Evolutionary conservation across 2,888 invertebrate genomes (phyloP).

Genomic region (Drosophila hamatofila): DNA sequence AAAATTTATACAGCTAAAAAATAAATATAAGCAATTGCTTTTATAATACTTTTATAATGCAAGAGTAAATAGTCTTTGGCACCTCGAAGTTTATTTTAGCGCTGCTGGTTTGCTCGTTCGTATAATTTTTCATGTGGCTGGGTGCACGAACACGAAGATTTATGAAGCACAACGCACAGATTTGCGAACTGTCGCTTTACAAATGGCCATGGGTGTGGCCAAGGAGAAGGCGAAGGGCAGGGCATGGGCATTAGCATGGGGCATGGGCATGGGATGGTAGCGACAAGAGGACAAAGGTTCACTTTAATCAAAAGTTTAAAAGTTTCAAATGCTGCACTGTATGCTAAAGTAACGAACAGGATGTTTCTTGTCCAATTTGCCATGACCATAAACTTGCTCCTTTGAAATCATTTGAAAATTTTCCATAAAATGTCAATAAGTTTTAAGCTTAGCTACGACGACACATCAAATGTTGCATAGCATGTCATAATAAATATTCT

Average conservation of each 20-base stretch:
- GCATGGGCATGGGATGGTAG: not conserved
- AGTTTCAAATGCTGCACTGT: constrained; percentile 47
- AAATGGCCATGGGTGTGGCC: constrained; percentile 27
- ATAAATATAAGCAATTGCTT: not conserved
- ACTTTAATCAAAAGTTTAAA: constrained; percentile 53
- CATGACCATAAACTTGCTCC: constrained; percentile 43
- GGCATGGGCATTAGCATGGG: too few relatives aligned
- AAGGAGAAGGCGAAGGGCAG: not conserved
- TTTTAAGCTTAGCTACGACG: constrained; percentile 11
- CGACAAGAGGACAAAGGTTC: constrained; percentile 21
- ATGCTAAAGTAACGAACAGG: constrained; percentile 14
- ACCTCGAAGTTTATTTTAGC: not conserved
- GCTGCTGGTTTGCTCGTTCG: constrained; percentile 44
- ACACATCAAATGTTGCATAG: constrained; percentile 26
- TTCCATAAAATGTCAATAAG: constrained; percentile 26
- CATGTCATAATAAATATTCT: constrained; percentile 18
- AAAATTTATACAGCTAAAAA: not conserved
- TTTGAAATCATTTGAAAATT: constrained; percentile 23
- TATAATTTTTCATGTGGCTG: constrained; percentile 71
- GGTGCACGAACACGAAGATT: constrained; percentile 57
- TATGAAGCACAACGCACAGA: constrained; percentile 59
- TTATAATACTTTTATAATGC: not conserved
- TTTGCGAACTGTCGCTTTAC: constrained; percentile 55
- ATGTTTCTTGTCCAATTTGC: constrained; percentile 45
- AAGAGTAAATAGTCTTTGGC: constrained; percentile 20